These are phyloP conservation scores for Chesias legatella DNA, from an alignment of 2,888 invertebrate species.

Conservation along the genomic window DNA sequence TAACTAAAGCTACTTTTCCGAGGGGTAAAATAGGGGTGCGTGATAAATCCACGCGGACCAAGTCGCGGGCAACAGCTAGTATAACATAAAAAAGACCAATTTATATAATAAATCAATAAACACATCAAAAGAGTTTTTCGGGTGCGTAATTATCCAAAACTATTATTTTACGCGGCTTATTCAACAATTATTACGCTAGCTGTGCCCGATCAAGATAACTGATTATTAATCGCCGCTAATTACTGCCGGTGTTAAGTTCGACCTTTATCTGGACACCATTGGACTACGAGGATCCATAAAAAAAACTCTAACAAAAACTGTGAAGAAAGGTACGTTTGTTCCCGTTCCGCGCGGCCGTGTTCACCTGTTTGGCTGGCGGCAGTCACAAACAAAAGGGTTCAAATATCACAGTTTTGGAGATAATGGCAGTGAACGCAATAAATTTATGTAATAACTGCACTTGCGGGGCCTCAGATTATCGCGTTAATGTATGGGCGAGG, in stretches of 20 bases:
- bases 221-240: constrained; percentile 79
- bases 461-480: constrained; percentile 65
- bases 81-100: constrained; percentile 16
- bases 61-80: too few species aligned
- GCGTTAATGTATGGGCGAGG: constrained; percentile 56
- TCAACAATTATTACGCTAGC: constrained; percentile 65
- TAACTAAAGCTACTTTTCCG: too few species aligned
- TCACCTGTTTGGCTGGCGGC: constrained; percentile 78
- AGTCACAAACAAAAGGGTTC: constrained; percentile 72
- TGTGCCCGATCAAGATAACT: constrained; percentile 72
- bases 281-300: constrained; percentile 57
- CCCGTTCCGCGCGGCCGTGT: constrained; percentile 49
- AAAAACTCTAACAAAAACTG: constrained; percentile 66
- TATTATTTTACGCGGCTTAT: constrained; percentile 31
- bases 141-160: constrained; percentile 23
- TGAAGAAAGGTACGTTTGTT: constrained; percentile 69
- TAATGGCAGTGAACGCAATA: constrained; percentile 67
- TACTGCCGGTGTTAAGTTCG: constrained; percentile 80
- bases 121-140: constrained; percentile 27
- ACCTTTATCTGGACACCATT: constrained; percentile 78
- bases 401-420: constrained; percentile 76
- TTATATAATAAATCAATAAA: constrained; percentile 22
- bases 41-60: too few species aligned
- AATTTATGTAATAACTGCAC: constrained; percentile 77
- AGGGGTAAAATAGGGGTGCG: too few species aligned